Base-by-base conservation (phyloP, 1,140 invertebrate species). In the Cheumatopsyche charites region DNA sequence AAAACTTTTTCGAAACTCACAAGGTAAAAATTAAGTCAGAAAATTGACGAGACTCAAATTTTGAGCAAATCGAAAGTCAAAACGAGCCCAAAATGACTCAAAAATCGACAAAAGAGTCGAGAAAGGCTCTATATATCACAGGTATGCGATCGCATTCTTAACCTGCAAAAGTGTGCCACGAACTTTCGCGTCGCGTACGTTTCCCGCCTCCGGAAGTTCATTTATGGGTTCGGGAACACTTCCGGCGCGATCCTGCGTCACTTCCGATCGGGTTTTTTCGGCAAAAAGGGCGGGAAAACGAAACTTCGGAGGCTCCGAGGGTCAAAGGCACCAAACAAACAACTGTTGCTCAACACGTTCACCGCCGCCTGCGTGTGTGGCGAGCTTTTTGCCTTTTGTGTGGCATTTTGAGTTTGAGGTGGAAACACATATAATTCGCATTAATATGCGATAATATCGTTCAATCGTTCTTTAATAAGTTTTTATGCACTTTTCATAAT, bases 111-210 rank as follows among this genome's bases (percentile, higher is more conserved):
- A 49, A 4, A 5, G 21, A 36, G 29, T 3, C 29, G 29, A 36
- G 29, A 36, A 36, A 9, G 29, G 3, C 9, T 36, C 29, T 9
- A 3, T 3, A 19, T 26, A 52, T 72, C 71, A 70, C 67, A 72
- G 45, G 62, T 67, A 72, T 75, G 66, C 62, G 19, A 23, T 70
- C 43, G 71, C 74, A 75, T 75, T 75, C 71, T 71, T 75, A 75
- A 75, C 74, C 74, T 75, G 52, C 62, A 72, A 63, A 67, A 17
- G 52, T 62, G 21, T 25, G 42, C 62, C 62, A 23, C 41, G 21
- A 47, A 47, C 65, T 67, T 25, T 23, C 15, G 42, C 65, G 21
- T 9, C n/a, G 58, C 6, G 19, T 4, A 5, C 17, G 58, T 21
- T 4, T 25, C 23, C 13, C 2, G 58, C 12, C 7, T 29, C 13